Percentiles rank a stretch among this genome's conserved stretches.
phyloP scores from a whole-genome alignment of 64 coral and sea anemone genomes.

The Montipora sp. region DNA sequence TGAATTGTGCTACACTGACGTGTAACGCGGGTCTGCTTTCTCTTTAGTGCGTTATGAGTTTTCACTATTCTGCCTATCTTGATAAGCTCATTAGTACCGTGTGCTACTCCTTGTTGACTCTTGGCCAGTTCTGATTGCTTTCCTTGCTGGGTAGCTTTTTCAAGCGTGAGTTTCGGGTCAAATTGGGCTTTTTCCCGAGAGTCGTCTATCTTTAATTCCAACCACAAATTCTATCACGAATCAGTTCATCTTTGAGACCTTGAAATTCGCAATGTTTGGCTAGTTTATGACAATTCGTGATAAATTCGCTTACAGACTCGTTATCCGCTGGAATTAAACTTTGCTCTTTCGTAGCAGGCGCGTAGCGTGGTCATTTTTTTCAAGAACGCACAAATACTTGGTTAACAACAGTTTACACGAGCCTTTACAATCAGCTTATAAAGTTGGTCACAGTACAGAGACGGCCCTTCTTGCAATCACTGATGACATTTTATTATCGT shows the following conservation, averaged over 20 bases:
- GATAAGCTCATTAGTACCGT: background rate
- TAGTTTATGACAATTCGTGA: slow-evolving; percentile 30
- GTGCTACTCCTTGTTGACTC: slow-evolving; percentile 12
- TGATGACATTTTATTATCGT: too few relatives aligned
- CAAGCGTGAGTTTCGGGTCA: slow-evolving; percentile 49
- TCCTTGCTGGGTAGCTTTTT: slow-evolving; percentile 6
- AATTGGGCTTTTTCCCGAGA: slow-evolving; percentile 53
- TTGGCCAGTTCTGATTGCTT: slow-evolving; percentile 52
- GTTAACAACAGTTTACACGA: too few relatives aligned
- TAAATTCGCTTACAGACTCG: slow-evolving; percentile 20
- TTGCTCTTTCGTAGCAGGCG: slow-evolving; percentile 18
- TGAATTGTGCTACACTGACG: background rate
- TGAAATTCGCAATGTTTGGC: slow-evolving; percentile 45
- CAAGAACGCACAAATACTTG: too few relatives aligned
- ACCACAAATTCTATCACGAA: slow-evolving; percentile 31
- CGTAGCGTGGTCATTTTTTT: too few relatives aligned
- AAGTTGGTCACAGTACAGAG: too few relatives aligned
- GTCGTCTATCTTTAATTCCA: slow-evolving; percentile 11
- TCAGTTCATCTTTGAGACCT: slow-evolving; percentile 30
- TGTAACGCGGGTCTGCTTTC: background rate
- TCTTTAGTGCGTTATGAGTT: background rate
- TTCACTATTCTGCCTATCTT: background rate
- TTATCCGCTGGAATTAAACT: slow-evolving; percentile 40
- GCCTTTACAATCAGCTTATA: too few relatives aligned
- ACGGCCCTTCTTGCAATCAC: too few relatives aligned